phyloP scores from a whole-genome alignment of 2,888 invertebrate species.

The Orchesellides sinensis region DNA sequence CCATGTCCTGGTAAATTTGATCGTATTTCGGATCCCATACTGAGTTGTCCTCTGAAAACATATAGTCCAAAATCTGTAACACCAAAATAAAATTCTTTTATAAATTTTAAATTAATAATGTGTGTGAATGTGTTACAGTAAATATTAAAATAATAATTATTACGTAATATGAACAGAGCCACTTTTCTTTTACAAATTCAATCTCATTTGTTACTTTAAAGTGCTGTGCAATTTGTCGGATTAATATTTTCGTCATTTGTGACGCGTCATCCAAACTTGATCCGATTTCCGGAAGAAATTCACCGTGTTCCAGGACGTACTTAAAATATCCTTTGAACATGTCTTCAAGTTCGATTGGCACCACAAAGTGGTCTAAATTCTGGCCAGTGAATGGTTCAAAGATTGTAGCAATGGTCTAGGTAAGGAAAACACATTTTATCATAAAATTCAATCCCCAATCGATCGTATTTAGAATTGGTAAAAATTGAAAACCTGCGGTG shows the following conservation, averaged over 20 bases:
- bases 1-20: slow-evolving; percentile 92
- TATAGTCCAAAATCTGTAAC: slow-evolving; percentile 89
- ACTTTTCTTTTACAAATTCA: not conserved
- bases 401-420: not conserved
- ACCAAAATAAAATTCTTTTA: not conserved
- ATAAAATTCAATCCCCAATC: not conserved
- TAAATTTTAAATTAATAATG: not conserved
- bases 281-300: not conserved
- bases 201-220: not conserved
- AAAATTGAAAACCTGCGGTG: not conserved
- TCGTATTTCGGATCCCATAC: slow-evolving; percentile 89
- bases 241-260: not conserved
- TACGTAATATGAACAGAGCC: slow-evolving; percentile 19
- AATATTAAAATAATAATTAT: not conserved
- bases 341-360: not conserved
- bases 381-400: not conserved
- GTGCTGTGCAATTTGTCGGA: not conserved
- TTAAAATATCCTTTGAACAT: slow-evolving; percentile 3
- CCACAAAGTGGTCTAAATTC: not conserved
- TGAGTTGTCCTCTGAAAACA: slow-evolving; percentile 95
- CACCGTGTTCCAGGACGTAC: not conserved
- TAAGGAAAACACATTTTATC: not conserved
- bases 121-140: not conserved
- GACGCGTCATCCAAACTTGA: not conserved
- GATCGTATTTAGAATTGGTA: not conserved